phyloP scores from a whole-genome alignment of 2,113 vertebrate genomes.

The Scalopus aquaticus region DNA sequence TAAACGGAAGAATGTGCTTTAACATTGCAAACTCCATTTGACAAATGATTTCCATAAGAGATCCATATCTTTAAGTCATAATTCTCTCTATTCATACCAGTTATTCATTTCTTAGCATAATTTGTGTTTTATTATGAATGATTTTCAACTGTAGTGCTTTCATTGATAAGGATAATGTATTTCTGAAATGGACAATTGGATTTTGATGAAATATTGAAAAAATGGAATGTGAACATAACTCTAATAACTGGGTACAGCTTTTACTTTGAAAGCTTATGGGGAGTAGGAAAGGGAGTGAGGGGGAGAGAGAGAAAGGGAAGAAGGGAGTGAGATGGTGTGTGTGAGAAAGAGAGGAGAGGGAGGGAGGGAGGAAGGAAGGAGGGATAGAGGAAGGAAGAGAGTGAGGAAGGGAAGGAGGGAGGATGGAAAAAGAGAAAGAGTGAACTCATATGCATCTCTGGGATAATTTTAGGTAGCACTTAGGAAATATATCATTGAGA shows the following conservation, averaged over 20 bases:
- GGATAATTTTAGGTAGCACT: slow-evolving; percentile 37
- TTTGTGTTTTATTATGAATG: not conserved
- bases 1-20: not conserved
- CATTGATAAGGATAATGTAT: not conserved
- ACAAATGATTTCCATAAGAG: no score
- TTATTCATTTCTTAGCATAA: no score
- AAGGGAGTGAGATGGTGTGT: no score
- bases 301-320: no score
- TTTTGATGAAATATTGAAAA: slow-evolving; percentile 14
- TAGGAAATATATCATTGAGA: slow-evolving; percentile 14
- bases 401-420: no score
- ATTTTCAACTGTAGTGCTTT: not conserved
- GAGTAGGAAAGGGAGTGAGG: not conserved
- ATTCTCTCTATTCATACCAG: no score
- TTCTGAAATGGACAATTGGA: not conserved
- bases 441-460: not conserved
- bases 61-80: no score
- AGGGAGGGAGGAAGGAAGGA: not conserved
- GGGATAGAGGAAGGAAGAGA: not conserved
- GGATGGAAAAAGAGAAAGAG: not conserved
- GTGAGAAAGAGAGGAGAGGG: no score
- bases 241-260: not conserved
- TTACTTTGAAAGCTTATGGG: not conserved
- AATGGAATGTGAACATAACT: not conserved
- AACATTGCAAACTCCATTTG: no score